A percentile compares a stretch with the other conserved stretches of the same genome.
phyloP scores from a whole-genome alignment of 2,797 vertebrate species.

The Sebastes trivittatus region DNA sequence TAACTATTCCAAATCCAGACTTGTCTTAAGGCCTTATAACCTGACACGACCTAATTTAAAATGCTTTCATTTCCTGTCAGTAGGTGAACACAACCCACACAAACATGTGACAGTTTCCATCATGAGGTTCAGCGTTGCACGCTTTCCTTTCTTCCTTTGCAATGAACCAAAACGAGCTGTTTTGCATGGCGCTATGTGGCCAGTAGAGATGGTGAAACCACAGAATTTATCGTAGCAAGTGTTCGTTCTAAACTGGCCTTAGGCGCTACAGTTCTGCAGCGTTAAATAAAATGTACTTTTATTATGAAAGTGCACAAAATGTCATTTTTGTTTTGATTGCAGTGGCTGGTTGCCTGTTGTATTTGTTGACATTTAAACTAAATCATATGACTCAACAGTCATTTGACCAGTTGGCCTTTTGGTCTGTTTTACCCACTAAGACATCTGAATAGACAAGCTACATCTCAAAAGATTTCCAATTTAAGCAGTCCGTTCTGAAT shows the following conservation, averaged over 20 bases:
- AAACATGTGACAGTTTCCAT: background rate
- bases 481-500: background rate
- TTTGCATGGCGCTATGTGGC: rapidly evolving
- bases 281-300: background rate
- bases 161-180: background rate
- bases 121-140: background rate
- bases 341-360: background rate
- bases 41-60: too few relatives aligned
- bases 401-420: background rate
- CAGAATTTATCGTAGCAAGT: background rate
- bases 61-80: background rate
- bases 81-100: background rate
- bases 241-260: background rate
- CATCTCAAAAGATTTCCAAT: background rate
- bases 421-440: background rate
- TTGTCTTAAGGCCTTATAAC: background rate
- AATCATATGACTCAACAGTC: background rate
- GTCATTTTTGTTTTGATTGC: background rate
- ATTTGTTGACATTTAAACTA: background rate
- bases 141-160: background rate
- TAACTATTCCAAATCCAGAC: background rate
- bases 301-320: background rate
- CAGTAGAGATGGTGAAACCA: background rate
- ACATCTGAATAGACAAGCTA: background rate
- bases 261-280: background rate